Base-by-base conservation (phyloP, 2,888 invertebrate species). In the Drymonia ruficornis region DNA sequence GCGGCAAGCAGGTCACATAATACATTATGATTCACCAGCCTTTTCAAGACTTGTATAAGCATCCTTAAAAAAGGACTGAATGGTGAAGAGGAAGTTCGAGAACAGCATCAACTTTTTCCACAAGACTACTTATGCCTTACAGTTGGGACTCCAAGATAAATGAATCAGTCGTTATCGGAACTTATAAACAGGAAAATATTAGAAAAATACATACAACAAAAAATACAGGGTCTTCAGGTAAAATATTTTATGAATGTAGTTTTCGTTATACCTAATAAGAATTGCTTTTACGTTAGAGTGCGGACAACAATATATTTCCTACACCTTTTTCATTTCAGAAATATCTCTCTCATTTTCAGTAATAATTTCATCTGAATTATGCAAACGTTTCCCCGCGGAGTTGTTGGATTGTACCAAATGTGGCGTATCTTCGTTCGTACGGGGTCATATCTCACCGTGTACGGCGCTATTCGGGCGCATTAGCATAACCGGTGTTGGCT, bases 401-500 rank as follows among this genome's bases (percentile, higher is more conserved):
- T 43, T 19, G 43, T 43, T 43, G 16, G 43, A 23, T 5, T 13
- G 12, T 43, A 23, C 43, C 43, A 43, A 43, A 43, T 12, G 19
- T 13, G 19, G 19, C 43, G 19, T 43, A 18, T 13, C 6, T 42
- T 11, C 43, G 43, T 19, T 18, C 43, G 8, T 7, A 43, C 43
- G 19, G 43, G 13, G 13, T 19, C 19, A 43, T 43, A 43, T 19
- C 43, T 43, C 43, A 19, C 19, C 13, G 19, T 19, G 12, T 19
- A 16, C 16, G 19, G 19, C 18, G 19, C 23, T 19, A 6, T 13
- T 43, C 13, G 43, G 48, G 43, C 53, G 56, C 59, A 55, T 52
- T 82, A 74, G 70, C 78, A 78, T 83, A 80, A 78, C 79, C 65
- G 55, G 77, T 73, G 70, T 72, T 61, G 43, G 53, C 45, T 54